Evolutionary conservation across 2,113 vertebrate species (phyloP), one percentile per base, ranked within the genome.

Genomic region (Spheniscus mendiculus): DNA sequence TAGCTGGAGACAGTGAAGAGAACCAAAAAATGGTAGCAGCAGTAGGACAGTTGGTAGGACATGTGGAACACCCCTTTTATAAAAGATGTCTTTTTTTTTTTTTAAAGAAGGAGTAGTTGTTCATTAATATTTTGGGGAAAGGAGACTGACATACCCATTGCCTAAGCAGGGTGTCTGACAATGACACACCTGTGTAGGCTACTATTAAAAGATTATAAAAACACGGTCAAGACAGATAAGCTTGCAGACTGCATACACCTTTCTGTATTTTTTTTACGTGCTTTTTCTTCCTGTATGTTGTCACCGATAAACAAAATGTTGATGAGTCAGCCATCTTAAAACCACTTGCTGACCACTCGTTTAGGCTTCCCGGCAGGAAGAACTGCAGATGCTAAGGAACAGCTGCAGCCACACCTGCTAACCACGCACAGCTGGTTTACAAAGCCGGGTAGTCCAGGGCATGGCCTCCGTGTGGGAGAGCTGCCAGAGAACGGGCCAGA

Each of bases 391-490:
- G 74, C 19, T 10, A 2, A 0, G 2, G 49, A 73, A 1, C 36
- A 90, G 55, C 93, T 62, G 78, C 59, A 87, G 78, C 55, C 90
- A 36, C 80, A 63, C 29, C 67, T 87, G 87, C 62, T 5, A 6
- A 52, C 15, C 52, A 12, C 9, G 23, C 67, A 50, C 61, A 59
- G 72, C 67, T 65, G 77, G 8, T 8, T 30, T 25, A 18, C 81
- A 52, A 23, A 58, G 36, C 10, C 2, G 1, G 23, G 58, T 6
- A 38, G 56, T 1, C 45, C 3, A 12, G 62, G 42, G 62, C 62
- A 63, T 0, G 0, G 38, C 34, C 14, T 19, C 53, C 1, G 0
- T 0, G 2, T 3, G 20, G 30, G 73, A 74, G 13, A 42, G 15
- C 78, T 74, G 69, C 55, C 73, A 70, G 47, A 36, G 30, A 62